Conservation (phyloP, 1,140 invertebrate genomes). For the Heliconius eleuchia region DNA sequence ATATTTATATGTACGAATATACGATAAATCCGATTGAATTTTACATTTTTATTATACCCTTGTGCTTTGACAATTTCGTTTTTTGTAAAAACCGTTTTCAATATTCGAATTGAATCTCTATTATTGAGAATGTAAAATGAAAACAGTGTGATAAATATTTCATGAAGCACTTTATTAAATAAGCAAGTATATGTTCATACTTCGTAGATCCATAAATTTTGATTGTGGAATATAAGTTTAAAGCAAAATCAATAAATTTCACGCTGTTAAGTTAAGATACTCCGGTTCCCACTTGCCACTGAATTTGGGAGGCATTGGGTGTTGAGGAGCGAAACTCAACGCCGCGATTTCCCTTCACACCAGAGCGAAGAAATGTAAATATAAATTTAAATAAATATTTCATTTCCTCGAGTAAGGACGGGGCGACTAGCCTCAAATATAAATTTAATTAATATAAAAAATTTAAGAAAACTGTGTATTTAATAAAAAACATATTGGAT, state of each 20-base stretch:
- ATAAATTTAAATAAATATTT: too few species aligned
- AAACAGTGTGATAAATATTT: constrained; percentile 2
- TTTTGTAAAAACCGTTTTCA: constrained; percentile 4
- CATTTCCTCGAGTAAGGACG: too few species aligned
- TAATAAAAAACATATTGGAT: not conserved
- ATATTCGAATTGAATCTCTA: constrained; percentile 1
- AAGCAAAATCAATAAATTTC: not conserved
- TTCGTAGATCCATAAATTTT: not conserved
- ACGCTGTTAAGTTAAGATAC: too few species aligned
- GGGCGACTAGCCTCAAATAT: not conserved
- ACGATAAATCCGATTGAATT: not conserved
- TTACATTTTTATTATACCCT: not conserved
- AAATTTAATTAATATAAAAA: not conserved
- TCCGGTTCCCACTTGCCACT: too few species aligned
- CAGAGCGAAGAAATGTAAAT: too few species aligned
- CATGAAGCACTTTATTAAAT: constrained; percentile 3
- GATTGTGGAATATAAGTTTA: not conserved
- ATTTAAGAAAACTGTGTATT: not conserved
- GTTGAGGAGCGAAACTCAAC: too few species aligned
- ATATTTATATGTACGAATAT: not conserved
- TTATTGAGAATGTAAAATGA: constrained; percentile 1
- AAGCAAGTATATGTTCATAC: not conserved
- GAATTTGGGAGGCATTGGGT: too few species aligned
- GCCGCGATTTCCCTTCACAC: too few species aligned
- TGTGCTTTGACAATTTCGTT: not conserved